Base-by-base conservation (phyloP, 2,888 invertebrate genomes). In the Pseudoips prasinana region DNA sequence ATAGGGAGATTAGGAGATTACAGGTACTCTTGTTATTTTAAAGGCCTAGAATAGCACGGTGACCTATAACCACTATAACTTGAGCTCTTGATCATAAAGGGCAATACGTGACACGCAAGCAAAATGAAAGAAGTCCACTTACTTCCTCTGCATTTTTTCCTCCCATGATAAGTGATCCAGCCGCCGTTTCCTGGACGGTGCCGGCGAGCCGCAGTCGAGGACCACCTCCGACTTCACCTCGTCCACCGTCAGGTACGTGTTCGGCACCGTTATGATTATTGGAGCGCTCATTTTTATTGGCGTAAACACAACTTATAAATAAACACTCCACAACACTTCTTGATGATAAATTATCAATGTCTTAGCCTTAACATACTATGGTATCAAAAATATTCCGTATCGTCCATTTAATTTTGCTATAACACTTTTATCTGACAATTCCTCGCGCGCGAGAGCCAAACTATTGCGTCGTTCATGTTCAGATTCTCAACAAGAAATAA, bases 121-220 rank as follows among this genome's bases (percentile, higher is more conserved):
- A 70, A 46, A 29, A 32, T 41, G 27, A 30, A 10, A 11, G 8
- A 38, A 51, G 27, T 29, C 30, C 28, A 91, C 94, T 90, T 83
- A 96, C 96, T 96, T 96, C 71, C 96, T 90, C 77, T 95, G 94
- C 61, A 96, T 89, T 73, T 96, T 96, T 73, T 96, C 95, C 66
- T 96, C 96, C 93, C 94, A 94, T 39, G 94, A 90, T 24, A 96
- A 80, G 73, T 96, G 96, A 73, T 96, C 96, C 60, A 96, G 84
- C 32, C 95, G 90, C 35, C 96, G 90, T 72, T 96, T 96, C 61
- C 88, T 70, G 39, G 88, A 83, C 25, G 81, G 73, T 31, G 73
- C 53, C 33, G 74, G 66, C 18, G 80, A 64, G 29, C 69, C 58
- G 43, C 73, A 64, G 50, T 80, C 81, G 46, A 80, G 62, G 28